phyloP scores from a whole-genome alignment of 2,888 invertebrate species.

The Pogonocherus hispidulus region DNA sequence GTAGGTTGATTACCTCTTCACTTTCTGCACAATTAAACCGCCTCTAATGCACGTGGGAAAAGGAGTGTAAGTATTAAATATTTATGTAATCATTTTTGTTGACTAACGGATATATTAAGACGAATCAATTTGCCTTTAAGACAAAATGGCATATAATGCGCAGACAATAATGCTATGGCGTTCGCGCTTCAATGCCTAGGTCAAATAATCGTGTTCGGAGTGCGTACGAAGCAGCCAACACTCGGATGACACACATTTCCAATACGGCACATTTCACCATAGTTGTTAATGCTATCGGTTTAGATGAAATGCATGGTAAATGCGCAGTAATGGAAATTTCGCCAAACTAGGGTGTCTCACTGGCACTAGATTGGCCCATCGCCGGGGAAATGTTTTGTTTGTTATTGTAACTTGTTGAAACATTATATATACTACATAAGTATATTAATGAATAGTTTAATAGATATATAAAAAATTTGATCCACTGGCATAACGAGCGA shows the following conservation, averaged over 20 bases:
- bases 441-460: too few species aligned
- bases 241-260: slow-evolving; percentile 28
- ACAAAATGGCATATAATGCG: slow-evolving; percentile 50
- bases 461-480: too few species aligned
- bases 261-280: slow-evolving; percentile 20
- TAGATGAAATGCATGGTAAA: not conserved
- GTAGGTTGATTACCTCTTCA: not conserved
- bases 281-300: slow-evolving; percentile 2
- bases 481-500: too few species aligned
- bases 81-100: slow-evolving; percentile 39
- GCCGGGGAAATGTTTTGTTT: too few species aligned
- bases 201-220: slow-evolving; percentile 44
- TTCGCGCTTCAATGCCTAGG: slow-evolving; percentile 60
- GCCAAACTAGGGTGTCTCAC: too few species aligned
- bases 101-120: slow-evolving; percentile 46
- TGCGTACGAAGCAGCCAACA: slow-evolving; percentile 14
- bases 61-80: slow-evolving; percentile 28
- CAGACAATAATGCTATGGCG: slow-evolving; percentile 57
- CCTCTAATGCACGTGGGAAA: slow-evolving; percentile 22
- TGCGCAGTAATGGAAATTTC: not conserved
- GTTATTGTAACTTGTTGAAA: too few species aligned
- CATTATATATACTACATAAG: too few species aligned
- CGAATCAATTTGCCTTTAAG: slow-evolving; percentile 52
- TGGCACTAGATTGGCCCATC: too few species aligned
- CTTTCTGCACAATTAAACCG: slow-evolving; percentile 33